Evolutionary conservation across 2,888 invertebrate genomes (phyloP).

Genomic region (Andrena fulva): DNA sequence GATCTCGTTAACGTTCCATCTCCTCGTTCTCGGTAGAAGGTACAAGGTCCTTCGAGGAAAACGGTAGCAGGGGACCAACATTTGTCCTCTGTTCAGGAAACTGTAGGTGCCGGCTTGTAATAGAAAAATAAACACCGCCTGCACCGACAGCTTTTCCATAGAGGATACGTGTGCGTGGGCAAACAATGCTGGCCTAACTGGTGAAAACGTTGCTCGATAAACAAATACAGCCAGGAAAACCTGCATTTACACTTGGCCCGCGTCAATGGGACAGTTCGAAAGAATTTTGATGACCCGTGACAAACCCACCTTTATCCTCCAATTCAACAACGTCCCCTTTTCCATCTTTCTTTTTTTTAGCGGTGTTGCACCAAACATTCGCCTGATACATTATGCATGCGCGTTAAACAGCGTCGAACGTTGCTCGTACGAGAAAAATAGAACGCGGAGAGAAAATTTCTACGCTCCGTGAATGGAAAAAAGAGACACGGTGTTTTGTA

Average conservation of each 20-base stretch:
- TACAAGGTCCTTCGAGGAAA: conserved; percentile 51
- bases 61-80: conserved; percentile 59
- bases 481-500: neutral
- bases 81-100: conserved; percentile 54
- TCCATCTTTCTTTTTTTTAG: neutral
- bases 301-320: conserved; percentile 50
- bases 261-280: conserved; percentile 56
- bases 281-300: conserved; percentile 64
- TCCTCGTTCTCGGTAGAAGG: conserved; percentile 14
- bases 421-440: neutral
- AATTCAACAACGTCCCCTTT: conserved; percentile 28
- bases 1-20: conserved; percentile 30
- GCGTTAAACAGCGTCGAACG: conserved; percentile 12
- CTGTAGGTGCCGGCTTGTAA: conserved; percentile 53
- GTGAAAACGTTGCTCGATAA: conserved; percentile 54
- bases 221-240: conserved; percentile 57
- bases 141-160: conserved; percentile 53
- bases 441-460: neutral
- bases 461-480: neutral
- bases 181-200: conserved; percentile 59
- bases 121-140: conserved; percentile 61
- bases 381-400: conserved; percentile 32
- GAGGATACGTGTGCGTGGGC: conserved; percentile 38
- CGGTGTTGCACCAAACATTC: neutral
- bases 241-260: conserved; percentile 58